phyloP scores from a whole-genome alignment of 2,113 vertebrate species.

The Tragelaphus scriptus region DNA sequence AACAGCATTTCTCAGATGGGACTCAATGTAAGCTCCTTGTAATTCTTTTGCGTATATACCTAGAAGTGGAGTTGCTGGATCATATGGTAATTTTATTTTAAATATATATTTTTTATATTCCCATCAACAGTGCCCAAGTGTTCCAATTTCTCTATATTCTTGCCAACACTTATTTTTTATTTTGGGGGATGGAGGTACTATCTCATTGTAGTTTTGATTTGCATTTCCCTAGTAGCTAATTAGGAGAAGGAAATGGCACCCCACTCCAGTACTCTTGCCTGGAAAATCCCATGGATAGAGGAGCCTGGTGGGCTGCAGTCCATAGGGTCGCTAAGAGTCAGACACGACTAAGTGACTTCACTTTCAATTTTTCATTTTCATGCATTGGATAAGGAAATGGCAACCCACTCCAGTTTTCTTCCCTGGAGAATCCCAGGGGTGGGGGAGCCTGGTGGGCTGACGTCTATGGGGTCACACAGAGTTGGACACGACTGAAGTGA shows the following conservation, averaged over 20 bases:
- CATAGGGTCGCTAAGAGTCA: too few relatives aligned
- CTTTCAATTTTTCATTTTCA: too few relatives aligned
- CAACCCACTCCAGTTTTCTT: too few relatives aligned
- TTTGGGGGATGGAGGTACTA: not conserved
- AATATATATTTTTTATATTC: not conserved
- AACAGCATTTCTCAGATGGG: not conserved
- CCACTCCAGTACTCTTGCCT: too few relatives aligned
- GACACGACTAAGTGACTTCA: too few relatives aligned
- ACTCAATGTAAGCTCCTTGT: not conserved
- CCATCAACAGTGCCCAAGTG: not conserved
- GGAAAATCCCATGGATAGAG: too few relatives aligned
- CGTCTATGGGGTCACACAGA: too few relatives aligned
- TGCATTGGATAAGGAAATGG: too few relatives aligned
- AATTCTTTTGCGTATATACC: not conserved
- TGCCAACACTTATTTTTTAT: not conserved
- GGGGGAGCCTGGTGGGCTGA: too few relatives aligned
- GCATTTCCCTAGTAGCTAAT: not conserved
- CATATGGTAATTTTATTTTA: not conserved
- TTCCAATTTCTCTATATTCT: not conserved
- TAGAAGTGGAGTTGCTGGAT: not conserved
- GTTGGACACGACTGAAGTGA: too few relatives aligned
- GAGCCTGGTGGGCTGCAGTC: too few relatives aligned
- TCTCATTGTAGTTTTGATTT: not conserved
- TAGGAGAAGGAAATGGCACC: not conserved
- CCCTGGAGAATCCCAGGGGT: too few relatives aligned